Evolutionary conservation across 2,113 vertebrate species (phyloP), one percentile per base, ranked within the genome.

Genomic region (Calidris pygmaea): DNA sequence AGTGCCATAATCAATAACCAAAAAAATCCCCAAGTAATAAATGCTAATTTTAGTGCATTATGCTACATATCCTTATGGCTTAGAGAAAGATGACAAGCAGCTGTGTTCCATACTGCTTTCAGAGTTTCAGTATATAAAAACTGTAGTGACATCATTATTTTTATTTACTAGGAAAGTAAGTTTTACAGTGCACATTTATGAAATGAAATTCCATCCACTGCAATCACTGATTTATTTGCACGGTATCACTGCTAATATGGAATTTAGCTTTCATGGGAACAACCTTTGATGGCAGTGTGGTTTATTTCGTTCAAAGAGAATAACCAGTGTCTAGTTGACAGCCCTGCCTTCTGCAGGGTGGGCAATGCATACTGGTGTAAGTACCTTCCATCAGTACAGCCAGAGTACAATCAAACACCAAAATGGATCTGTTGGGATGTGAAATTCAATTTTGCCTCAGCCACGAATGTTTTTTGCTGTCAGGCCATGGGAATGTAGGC

Each of bases 361-460:
- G 32, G 30, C 55, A 43, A 50, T 5, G 41, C 13, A 5, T 9
- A 15, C 8, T 39, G 41, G 9, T 14, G 7, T 7, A 22, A 47
- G 26, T 17, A 34, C 48, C 9, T n/a, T 23, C 41, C 55, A 47
- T 20, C 58, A 34, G 3, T 14, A 24, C 0, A 6, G 62, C 32
- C 32, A 63, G 35, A 26, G 27, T 5, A 50, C 15, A 62, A 39
- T 11, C 29, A 32, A 48, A 39, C 23, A 34, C 27, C 48, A 71
- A 34, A 24, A 48, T 0, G 2, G 12, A 43, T 6, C 20, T 43
- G 11, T 15, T 52, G 23, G 2, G 1, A 74, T 22, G 27, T 1
- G 3, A 80, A 37, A 45, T 11, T 52, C 37, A 34, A 43, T 65
- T 88, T n/a, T 71, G 37, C 34, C 26, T 41, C 4, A 0, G 24